Evolutionary conservation across 1,140 invertebrate genomes (phyloP), one percentile per base, ranked within the genome.

Genomic region (Periplaneta americana): DNA sequence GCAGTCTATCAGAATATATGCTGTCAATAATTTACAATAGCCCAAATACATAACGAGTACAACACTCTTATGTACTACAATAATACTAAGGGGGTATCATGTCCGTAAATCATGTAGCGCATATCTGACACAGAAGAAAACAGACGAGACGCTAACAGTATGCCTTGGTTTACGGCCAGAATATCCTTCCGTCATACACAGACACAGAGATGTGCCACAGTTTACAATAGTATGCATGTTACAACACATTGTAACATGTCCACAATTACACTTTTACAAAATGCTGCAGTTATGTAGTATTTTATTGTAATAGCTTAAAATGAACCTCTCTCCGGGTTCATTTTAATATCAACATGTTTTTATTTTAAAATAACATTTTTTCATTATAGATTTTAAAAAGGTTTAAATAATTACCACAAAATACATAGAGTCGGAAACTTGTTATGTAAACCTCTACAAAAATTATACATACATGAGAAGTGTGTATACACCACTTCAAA

Each of bases 351-450:
- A n/a, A 66, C 48, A n/a, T 66, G 22, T 8, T 66, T 66, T 66
- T 48, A 22, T 66, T 66, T 66, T 66, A 66, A 66, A 66, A 66
- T 66, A 66, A n/a, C 22, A 66, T 22, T 66, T 66, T 28, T 66
- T 18, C 3, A 48, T 66, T 66, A 8, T 5, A 28, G 8, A 4
- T 11, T 66, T 28, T n/a, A 66, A 66, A 9, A 66, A 66, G 9
- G 22, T 28, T 66, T 66, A 3, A 66, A 66, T 66, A 17, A 39
- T 36, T 36, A 28, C 34, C 31, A 78, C 35, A 34, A 78, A 78
- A 80, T 80, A 80, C 79, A 80, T 80, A 80, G 79, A 80, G 79
- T 80, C 74, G 79, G 79, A 80, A 80, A 80, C 79, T 80, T 80
- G 39, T 80, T 80, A 80, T 80, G 79, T 80, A 80, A 80, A 78